Base-by-base conservation (phyloP, 2,797 vertebrate genomes). In the Sciurus vulgaris region DNA sequence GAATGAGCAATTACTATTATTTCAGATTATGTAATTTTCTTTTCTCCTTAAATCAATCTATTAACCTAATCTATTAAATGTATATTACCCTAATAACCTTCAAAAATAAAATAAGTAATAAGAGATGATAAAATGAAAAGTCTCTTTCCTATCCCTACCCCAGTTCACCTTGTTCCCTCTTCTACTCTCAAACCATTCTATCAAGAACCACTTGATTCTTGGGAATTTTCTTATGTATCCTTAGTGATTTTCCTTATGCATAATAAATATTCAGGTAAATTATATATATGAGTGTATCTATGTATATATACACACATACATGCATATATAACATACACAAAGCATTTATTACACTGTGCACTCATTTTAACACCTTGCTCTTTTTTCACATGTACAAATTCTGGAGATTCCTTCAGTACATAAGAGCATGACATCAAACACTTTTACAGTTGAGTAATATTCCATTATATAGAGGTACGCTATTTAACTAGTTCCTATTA, bases 91-190 rank as follows among this genome's bases (percentile, higher is more conserved):
- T 69, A 83, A 41, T 2, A 73, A 61, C 54, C 89, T 89, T 61
- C 76, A 83, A 73, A 95, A 78, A 87, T 94, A 84, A 90, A 65
- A 65, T 79, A 74, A 93, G 59, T 30, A 59, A 74, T 91, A 85
- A 91, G 28, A 88, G 7, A 28, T 89, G 30, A 83, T 26, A 54
- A 20, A 83, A 61, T 78, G 20, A 89, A 51, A 59, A 63, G 51
- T 77, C 44, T 86, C 3, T 65, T 51, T 38, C 18, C 17, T 61
- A 44, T 15, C 13, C 30, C 41, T 82, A 4, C 18, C 51, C 51
- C 72, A 88, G 83, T 35, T 86, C 5, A 72, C 30, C 67, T 88
- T 35, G 30, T 86, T 92, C 7, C 7, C 5, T 86, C 14, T 87
- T 15, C n/a, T 82, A 70, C 20, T 67, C 20, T 92, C 85, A 83